These are phyloP conservation scores for Mastomys natalensis DNA, from an alignment of 2,113 vertebrate species.

Conservation along the genomic window DNA sequence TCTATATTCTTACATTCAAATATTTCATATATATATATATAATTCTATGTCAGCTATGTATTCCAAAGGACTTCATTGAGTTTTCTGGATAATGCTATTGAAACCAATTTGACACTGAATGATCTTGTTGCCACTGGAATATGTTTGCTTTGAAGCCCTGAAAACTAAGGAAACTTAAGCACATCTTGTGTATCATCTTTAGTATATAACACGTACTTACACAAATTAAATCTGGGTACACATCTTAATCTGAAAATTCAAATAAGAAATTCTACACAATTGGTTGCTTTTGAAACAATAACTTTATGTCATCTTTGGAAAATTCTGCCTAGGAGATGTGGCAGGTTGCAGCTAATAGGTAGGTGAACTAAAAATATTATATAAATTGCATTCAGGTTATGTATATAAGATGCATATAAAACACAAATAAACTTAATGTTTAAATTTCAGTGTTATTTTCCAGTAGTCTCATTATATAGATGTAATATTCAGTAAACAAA, in stretches of 20 bases:
- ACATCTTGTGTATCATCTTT: background rate
- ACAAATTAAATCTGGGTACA: background rate
- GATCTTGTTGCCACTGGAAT: background rate
- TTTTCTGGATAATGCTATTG: background rate
- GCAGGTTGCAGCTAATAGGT: background rate
- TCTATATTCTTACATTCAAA: background rate
- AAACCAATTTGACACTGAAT: background rate
- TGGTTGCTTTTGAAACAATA: background rate
- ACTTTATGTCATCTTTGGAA: background rate
- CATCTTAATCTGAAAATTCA: background rate
- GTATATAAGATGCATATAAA: background rate
- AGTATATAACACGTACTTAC: background rate
- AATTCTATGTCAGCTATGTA: background rate
- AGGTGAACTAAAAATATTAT: background rate
- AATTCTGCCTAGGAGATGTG: background rate
- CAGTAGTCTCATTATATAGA: background rate
- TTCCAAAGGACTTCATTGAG: background rate
- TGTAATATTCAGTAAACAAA: background rate
- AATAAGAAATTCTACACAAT: background rate
- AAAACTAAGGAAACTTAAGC: background rate
- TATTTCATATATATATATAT: no score
- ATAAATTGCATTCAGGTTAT: background rate
- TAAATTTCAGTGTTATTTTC: background rate
- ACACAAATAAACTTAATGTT: background rate
- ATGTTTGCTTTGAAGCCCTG: background rate